A percentile compares a stretch with the other conserved stretches of the same genome.
Conservation (phyloP, 2,797 vertebrate genomes). For the Enteromius radiatus region DNA sequence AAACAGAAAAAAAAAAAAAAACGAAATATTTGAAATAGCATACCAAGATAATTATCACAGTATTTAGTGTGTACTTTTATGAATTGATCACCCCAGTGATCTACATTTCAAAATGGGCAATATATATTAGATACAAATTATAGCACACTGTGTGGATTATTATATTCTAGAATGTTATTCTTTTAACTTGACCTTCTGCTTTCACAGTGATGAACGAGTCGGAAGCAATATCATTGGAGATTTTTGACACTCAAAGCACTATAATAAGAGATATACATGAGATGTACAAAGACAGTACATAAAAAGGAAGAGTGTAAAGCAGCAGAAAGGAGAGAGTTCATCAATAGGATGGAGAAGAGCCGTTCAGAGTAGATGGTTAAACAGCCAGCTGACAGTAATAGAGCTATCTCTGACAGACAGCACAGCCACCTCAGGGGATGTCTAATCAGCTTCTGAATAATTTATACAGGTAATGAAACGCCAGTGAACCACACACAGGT, state of each 20-base stretch:
- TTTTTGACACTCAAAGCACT: constrained; percentile 13
- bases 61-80: background rate
- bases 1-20: background rate
- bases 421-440: constrained; percentile 57
- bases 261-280: background rate
- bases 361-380: constrained; percentile 63
- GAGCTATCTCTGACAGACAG: constrained; percentile 61
- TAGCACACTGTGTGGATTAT: background rate
- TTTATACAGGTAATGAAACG: constrained; percentile 75
- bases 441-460: constrained; percentile 71
- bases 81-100: background rate
- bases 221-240: background rate
- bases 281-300: constrained; percentile 31
- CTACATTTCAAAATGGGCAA: background rate
- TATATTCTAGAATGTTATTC: background rate
- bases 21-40: background rate
- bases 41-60: background rate
- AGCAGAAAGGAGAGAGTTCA: constrained; percentile 31
- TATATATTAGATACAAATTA: background rate
- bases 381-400: constrained; percentile 65
- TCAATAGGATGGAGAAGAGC: constrained; percentile 38
- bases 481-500: constrained; percentile 33
- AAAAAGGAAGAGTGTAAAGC: constrained; percentile 11
- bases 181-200: background rate
- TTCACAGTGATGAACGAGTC: background rate